A percentile compares a stretch with the other conserved stretches of the same genome.
phyloP scores from a whole-genome alignment of 2,113 vertebrate species.

The Labeo catla region DNA sequence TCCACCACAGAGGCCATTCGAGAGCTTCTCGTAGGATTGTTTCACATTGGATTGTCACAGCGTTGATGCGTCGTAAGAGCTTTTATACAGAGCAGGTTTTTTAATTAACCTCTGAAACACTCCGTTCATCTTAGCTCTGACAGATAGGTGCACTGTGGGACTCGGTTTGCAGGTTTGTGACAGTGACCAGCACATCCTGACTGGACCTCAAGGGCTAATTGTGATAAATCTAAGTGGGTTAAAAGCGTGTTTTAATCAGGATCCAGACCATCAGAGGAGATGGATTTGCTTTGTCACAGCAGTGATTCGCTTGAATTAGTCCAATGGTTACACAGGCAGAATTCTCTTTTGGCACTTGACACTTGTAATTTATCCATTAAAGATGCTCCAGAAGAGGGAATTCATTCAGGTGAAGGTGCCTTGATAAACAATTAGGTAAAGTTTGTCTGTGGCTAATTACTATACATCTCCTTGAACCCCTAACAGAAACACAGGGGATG shows the following conservation, averaged over 20 bases:
- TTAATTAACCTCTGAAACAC: conserved; percentile 36
- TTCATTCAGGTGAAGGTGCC: conserved; percentile 52
- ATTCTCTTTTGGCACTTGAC: conserved; percentile 53
- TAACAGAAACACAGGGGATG: not conserved
- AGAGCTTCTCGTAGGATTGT: not conserved
- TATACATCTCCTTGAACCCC: not conserved
- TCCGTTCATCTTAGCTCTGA: not conserved
- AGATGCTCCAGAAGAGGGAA: conserved; percentile 40
- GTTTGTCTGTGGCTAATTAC: conserved; percentile 43
- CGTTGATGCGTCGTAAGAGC: not conserved
- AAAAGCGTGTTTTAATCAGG: conserved; percentile 58
- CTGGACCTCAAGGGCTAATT: conserved; percentile 55
- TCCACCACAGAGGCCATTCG: not conserved
- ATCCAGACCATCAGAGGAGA: conserved; percentile 59
- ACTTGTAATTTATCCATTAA: conserved; percentile 60
- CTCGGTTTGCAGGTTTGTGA: conserved; percentile 40
- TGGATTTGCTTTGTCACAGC: conserved; percentile 66
- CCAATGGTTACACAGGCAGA: conserved; percentile 58
- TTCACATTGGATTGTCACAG: not conserved
- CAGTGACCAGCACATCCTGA: conserved; percentile 47
- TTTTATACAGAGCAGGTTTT: conserved; percentile 2
- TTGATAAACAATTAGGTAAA: conserved; percentile 42
- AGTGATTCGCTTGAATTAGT: conserved; percentile 60
- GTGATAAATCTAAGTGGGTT: conserved; percentile 65
- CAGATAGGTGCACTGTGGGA: conserved; percentile 13